Base-by-base conservation (phyloP, 2,113 vertebrate species). In the Ictidomys tridecemlineatus region DNA sequence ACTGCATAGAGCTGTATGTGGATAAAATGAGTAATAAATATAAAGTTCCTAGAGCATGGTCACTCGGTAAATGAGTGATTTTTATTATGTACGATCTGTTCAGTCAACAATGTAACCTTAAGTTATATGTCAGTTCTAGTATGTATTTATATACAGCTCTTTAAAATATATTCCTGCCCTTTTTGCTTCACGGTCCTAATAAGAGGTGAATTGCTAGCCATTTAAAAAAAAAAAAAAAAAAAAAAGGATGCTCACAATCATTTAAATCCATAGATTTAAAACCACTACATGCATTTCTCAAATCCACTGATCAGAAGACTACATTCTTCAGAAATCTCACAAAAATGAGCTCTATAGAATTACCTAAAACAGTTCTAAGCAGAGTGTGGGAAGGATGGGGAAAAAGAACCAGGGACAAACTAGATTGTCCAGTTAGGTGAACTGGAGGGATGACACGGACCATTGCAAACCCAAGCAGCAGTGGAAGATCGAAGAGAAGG, bases 21-120 rank as follows among this genome's bases (percentile, higher is more conserved):
- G 67, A 65, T 48, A n/a, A 39, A 72, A 14, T 87, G 65, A 84
- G 32, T 56, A 74, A 51, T 76, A 65, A 87, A 78, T 39, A 78
- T 6, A 45, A 86, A 72, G 30, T 45, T 14, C 16, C 9, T 48
- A 45, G 17, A 69, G 39, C 26, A 3, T 32, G n/a, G 32, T 70
- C 63, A 72, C 28, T 74, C 28, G 10, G 22, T 28, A 53, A 87
- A 51, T 7, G 45, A 70, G 56, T 37, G 56, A 18, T 65, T 96
- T 83, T 79, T 86, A 56, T 89, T 78, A 87, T 65, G 34, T 82
- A 42, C 74, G 93, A 78, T 72, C 82, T 74, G 12, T 56, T 42
- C 10, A 5, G 84, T 37, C 77, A 93, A 37, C n/a, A 72, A 22
- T 22, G 45, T 32, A 18, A 37, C 42, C 17, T 58, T 80, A 95